A percentile compares a stretch with the other conserved stretches of the same genome.
These are phyloP conservation scores for Drosophila kanekoi DNA, from an alignment of 2,888 invertebrate species.

Conservation along the genomic window DNA sequence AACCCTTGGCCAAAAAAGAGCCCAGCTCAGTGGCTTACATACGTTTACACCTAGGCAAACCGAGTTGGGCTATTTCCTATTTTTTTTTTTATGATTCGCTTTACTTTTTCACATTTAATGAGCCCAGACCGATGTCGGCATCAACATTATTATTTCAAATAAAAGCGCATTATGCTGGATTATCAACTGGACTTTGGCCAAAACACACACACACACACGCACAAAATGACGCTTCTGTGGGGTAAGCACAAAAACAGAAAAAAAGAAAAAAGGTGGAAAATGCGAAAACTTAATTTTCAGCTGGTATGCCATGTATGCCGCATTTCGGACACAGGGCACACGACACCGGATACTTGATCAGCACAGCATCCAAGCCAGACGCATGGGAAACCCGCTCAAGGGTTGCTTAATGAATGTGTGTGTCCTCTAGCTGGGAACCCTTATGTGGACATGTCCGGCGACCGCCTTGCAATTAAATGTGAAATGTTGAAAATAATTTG, in stretches of 20 bases:
- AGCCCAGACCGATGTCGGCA: constrained; percentile 77
- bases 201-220: constrained; percentile 25
- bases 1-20: constrained; percentile 19
- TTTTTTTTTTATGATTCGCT: constrained; percentile 1
- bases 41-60: constrained; percentile 40
- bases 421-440: constrained; percentile 31
- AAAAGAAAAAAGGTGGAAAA: constrained; percentile 68
- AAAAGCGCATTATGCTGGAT: constrained; percentile 83
- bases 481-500: constrained; percentile 79
- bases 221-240: constrained; percentile 20
- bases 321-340: constrained; percentile 46
- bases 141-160: constrained; percentile 83
- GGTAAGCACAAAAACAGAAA: not conserved
- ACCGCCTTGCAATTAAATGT: constrained; percentile 73
- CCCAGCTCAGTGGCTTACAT: constrained; percentile 29
- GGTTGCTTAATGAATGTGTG: constrained; percentile 76
- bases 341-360: constrained; percentile 61
- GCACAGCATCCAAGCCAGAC: constrained; percentile 3
- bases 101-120: constrained; percentile 63
- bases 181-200: constrained; percentile 68
- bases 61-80: constrained; percentile 13
- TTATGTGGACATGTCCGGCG: constrained; percentile 30
- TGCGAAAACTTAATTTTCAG: constrained; percentile 80
- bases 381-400: constrained; percentile 23
- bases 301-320: constrained; percentile 70